Evolutionary conservation across 37 sponge, comb jelly and placozoan species (phyloP).

Genomic region (Dysidea cf. avara): DNA sequence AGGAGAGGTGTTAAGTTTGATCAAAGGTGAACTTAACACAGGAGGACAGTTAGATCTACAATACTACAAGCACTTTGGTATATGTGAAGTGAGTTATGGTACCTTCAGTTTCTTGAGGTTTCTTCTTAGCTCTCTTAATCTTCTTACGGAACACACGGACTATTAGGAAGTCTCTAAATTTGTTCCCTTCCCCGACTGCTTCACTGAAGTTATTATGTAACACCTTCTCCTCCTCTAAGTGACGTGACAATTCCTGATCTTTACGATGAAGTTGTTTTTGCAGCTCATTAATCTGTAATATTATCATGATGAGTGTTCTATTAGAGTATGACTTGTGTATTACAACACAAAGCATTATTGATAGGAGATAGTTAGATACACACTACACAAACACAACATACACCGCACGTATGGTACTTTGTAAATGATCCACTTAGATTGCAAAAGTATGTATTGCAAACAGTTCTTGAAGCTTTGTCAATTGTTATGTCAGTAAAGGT

Average conservation of each 20-base stretch:
- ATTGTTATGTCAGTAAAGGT: background rate
- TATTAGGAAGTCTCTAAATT: conserved; percentile 90
- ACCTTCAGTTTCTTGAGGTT: conserved; percentile 45
- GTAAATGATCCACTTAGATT: too few relatives aligned
- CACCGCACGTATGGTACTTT: too few relatives aligned
- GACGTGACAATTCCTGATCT: conserved; percentile 47
- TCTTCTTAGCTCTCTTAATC: conserved; percentile 85
- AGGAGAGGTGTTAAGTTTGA: too few relatives aligned
- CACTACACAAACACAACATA: too few relatives aligned
- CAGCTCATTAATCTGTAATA: conserved; percentile 64
- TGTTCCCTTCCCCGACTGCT: conserved; percentile 87
- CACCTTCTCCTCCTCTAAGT: conserved; percentile 79
- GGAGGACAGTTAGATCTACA: background rate
- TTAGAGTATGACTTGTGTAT: background rate
- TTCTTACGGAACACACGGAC: conserved; percentile 91
- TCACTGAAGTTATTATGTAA: conserved; percentile 65
- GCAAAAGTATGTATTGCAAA: background rate
- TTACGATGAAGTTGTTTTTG: conserved; percentile 48
- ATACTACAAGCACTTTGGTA: background rate
- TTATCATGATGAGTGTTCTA: too few relatives aligned
- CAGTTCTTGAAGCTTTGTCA: background rate
- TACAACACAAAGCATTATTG: background rate
- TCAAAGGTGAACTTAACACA: too few relatives aligned
- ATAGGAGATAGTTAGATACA: too few relatives aligned
- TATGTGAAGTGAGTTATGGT: background rate